Base-by-base conservation (phyloP, 2,888 invertebrate species). In the Holacanthella duospinosa region DNA sequence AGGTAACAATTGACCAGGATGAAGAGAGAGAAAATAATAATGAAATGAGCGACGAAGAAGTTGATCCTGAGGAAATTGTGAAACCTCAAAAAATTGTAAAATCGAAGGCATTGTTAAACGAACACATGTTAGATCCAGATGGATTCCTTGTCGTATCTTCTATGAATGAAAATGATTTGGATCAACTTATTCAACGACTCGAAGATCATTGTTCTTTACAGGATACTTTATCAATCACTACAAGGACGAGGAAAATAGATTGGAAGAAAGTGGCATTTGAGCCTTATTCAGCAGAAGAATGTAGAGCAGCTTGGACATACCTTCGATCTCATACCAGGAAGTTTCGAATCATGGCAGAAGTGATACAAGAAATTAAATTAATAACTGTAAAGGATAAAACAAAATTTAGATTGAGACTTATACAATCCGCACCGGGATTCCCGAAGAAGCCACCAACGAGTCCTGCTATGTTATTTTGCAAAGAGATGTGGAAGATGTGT, bases 201-300 rank as follows among this genome's bases (percentile, higher is more conserved):
- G 53, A 54, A 19, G 26, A n/a, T 9, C 9, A 1, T n/a, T 53
- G 36, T 27, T 63, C 67, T 1, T 36, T 55, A 1, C 19, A 59
- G 19, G 72, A 71, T 25, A 56, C 2, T 21, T 61, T 48, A 16
- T 26, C 21, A 16, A 55, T 57, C 6, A 19, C 16, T 19, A 21
- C 12, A 1, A 27, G 70, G 29, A 61, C 62, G 36, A 27, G 9
- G 2, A 1, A 6, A 1, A 61, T 72, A 3, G 55, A 66, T 36
- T 72, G 72, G 72, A 58, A 64, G 1, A 54, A 63, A n/a, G 62
- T 73, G 16, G 61, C 70, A 3, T 71, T 71, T 56, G 61, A 58
- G 0, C 43, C 48, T 2, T 71, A 61, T 54, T 60, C 60, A 26
- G 59, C 61, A 0, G 25, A 61, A 1, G 66, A 68, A n/a, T 71